These are phyloP conservation scores for Orgyia antiqua DNA, from an alignment of 2,888 invertebrate species.

Conservation along the genomic window DNA sequence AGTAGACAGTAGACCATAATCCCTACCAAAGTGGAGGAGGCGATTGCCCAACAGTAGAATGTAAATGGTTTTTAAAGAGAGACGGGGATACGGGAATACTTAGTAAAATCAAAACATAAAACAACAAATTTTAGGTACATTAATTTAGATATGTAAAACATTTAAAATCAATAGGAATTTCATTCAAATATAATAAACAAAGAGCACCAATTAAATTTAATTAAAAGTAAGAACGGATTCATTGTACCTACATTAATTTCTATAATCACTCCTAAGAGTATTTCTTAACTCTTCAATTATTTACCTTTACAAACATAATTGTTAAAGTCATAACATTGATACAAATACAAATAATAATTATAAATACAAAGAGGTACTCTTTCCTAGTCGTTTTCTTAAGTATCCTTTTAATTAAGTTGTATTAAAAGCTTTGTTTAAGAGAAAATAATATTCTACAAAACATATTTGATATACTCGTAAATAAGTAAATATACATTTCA, in stretches of 20 bases:
- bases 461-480: too few species aligned
- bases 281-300: constrained; percentile 13
- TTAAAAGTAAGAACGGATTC: constrained; percentile 1
- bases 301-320: constrained; percentile 20
- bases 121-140: background rate
- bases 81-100: too few species aligned
- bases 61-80: too few species aligned
- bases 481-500: too few species aligned
- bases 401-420: too few species aligned
- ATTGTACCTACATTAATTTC: constrained; percentile 7
- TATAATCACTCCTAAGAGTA: constrained; percentile 8
- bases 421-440: too few species aligned
- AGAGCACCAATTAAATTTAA: constrained; percentile 1
- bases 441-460: too few species aligned
- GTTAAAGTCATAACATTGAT: constrained; percentile 16
- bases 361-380: constrained; percentile 7
- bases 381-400: too few species aligned
- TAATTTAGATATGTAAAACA: too few species aligned
- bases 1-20: too few species aligned
- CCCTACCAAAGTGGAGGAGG: too few species aligned
- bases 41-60: too few species aligned
- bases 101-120: background rate
- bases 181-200: constrained; percentile 3
- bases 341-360: constrained; percentile 18
- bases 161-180: background rate